Conservation (phyloP, 2,888 invertebrate genomes). For the Apantesis nais region DNA sequence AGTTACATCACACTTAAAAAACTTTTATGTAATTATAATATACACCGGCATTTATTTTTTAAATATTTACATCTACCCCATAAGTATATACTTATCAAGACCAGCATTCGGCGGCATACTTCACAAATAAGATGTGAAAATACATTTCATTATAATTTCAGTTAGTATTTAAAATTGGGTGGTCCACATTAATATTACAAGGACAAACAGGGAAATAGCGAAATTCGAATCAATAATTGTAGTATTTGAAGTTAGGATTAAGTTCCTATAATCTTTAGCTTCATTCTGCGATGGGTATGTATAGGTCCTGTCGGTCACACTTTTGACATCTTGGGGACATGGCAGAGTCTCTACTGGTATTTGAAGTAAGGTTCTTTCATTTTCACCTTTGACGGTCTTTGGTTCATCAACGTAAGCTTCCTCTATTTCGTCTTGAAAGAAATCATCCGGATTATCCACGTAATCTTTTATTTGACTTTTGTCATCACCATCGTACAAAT, state of each 20-base stretch:
- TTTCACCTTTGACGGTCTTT: conserved; percentile 68
- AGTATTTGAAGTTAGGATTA: conserved; percentile 67
- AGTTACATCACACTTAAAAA: conserved; percentile 34
- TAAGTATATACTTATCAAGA: conserved; percentile 23
- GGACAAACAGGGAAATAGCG: conserved; percentile 50
- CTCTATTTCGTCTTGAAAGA: conserved; percentile 75
- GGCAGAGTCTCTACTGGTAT: conserved; percentile 86
- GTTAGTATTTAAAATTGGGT: conserved; percentile 49
- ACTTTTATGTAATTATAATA: conserved; percentile 20
- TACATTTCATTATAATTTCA: conserved; percentile 26
- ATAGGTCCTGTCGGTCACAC: conserved; percentile 85
- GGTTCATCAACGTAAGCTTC: conserved; percentile 74
- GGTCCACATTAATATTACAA: conserved; percentile 57
- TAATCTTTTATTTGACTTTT: conserved; percentile 72
- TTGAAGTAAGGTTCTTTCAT: conserved; percentile 81
- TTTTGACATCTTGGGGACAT: conserved; percentile 87
- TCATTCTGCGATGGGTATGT: conserved; percentile 86
- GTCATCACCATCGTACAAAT: conserved; percentile 69
- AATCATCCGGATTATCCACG: conserved; percentile 68
- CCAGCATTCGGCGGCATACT: not conserved
- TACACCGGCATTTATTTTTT: conserved; percentile 19
- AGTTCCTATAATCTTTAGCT: conserved; percentile 81
- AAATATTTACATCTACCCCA: conserved; percentile 47
- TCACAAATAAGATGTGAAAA: conserved; percentile 22
- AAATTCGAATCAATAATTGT: conserved; percentile 45